Evolutionary conservation across 2,113 vertebrate genomes (phyloP), one percentile per base, ranked within the genome.

Genomic region (Rhynchopsitta pachyrhyncha): DNA sequence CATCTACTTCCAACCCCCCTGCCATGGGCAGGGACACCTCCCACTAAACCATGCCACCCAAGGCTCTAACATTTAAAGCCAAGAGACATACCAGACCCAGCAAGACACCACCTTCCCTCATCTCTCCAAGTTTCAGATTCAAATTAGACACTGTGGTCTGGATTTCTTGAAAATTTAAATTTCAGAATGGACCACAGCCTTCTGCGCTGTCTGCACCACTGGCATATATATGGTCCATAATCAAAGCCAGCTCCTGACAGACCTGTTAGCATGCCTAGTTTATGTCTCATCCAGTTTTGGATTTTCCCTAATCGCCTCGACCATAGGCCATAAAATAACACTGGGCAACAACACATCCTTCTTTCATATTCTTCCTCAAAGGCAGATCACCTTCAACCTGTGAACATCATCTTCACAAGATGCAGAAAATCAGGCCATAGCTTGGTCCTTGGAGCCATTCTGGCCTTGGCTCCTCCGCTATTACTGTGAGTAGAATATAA

Each of bases 201-300:
- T 60, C 75, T 82, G 39, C 1, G 0, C 49, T 31, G 20, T 19
- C 50, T 39, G 28, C 19, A 22, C 39, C 41, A 28, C 60, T 57
- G 70, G 19, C 64, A 74, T 13, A 3, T 0, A 62, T 15, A 3
- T 0, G 3, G 35, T 18, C 39, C 70, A 7, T 23, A 29, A 68
- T n/a, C 24, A 42, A 87, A 90, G 22, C 7, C 4, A 2, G 6
- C 35, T 62, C 62, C 37, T n/a, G 22, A 63, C 11, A 2, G 31
- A 39, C 11, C 23, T 29, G 4, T 35, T 46, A 27, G 23, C 37
- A 33, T 16, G n/a, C 44, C 20, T 62, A 59, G n/a, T n/a, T 52
- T 64, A 10, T 46, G 37, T 31, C 24, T 90, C 37, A 20, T 17
- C 50, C 11, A 10, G 5, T 44, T 67, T 27, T 18, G 28, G 55